Evolutionary conservation across 2,113 vertebrate genomes (phyloP), one percentile per base, ranked within the genome.

Genomic region (Plestiodon gilberti): DNA sequence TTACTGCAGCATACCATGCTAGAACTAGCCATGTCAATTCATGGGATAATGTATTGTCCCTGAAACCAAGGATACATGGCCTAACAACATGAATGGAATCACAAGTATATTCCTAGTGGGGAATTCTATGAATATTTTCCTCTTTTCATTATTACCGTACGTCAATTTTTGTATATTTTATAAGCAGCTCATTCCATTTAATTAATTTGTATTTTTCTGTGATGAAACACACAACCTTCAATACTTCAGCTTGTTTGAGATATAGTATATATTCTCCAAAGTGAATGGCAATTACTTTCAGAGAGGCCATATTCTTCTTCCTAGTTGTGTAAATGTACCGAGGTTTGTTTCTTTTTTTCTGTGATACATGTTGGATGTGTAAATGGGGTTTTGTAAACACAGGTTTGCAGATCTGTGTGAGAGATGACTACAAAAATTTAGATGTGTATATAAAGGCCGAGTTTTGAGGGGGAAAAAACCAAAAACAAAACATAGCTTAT

Each of bases 11-110:
- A 0, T 22, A 20, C 83, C 89, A 28, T 22, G 0, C 0, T 15
- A 75, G 38, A 30, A 57, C 25, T 83, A 48, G 35, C 81, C 23
- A 18, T 52, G 52, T 85, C 25, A n/a, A 71, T 22, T 0, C 0
- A 18, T 76, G 35, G 20, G 3, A 77, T 33, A 87, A 1, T 0
- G 2, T 0, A 0, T 55, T 65, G 64, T 48, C 85, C 77, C 35
- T 61, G 23, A 82, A 52, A 65, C 11, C 2, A 6, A 6, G 61
- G 18, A 73, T 1, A 17, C 20, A 73, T 82, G 52, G 28, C 17
- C 0, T 1, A 25, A 57, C 22, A 33, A 3, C 40, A 55, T 43
- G 61, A 86, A 18, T 73, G 30, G 4, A 87, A 40, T 78, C 1
- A 75, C 2, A 65, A 84, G 57, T 2, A 28, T 6, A 22, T 90